Percentiles rank a stretch among this genome's conserved stretches.
These are phyloP conservation scores for Caenorhabditis panamensis DNA, from an alignment of 2,888 invertebrate genomes.

Conservation along the genomic window DNA sequence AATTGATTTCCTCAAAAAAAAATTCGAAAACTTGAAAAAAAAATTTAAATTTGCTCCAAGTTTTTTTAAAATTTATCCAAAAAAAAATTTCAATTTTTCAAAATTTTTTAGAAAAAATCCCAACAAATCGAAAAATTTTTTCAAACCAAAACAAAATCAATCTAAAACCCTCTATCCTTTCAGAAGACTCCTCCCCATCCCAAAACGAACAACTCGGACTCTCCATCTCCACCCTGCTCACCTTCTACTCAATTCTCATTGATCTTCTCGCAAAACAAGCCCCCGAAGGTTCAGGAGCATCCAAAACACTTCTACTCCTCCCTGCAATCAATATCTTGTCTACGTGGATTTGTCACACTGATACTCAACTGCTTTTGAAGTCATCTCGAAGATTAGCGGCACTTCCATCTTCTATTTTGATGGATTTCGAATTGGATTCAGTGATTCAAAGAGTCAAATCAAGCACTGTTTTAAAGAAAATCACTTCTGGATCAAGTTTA, in stretches of 20 bases:
- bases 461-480: neutral
- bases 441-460: neutral
- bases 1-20: too few relatives aligned
- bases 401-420: conserved; percentile 26
- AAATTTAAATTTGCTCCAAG: too few relatives aligned
- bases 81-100: too few relatives aligned
- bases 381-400: neutral
- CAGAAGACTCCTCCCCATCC: neutral
- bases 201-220: conserved; percentile 13
- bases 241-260: conserved; percentile 23
- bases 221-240: conserved; percentile 30
- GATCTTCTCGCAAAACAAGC: neutral
- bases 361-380: conserved; percentile 10
- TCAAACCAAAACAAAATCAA: too few relatives aligned
- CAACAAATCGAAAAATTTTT: too few relatives aligned
- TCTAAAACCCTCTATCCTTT: neutral
- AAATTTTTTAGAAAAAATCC: too few relatives aligned
- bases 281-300: neutral
- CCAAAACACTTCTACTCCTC: conserved; percentile 5
- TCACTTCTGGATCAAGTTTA: too few relatives aligned
- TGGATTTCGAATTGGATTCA: neutral
- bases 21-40: too few relatives aligned
- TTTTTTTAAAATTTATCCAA: too few relatives aligned
- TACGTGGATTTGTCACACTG: conserved; percentile 26
- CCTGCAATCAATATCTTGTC: conserved; percentile 42